A percentile compares a stretch with the other conserved stretches of the same genome.
Evolutionary conservation across 2,113 vertebrate species (phyloP).

Genomic region (Sorex araneus): DNA sequence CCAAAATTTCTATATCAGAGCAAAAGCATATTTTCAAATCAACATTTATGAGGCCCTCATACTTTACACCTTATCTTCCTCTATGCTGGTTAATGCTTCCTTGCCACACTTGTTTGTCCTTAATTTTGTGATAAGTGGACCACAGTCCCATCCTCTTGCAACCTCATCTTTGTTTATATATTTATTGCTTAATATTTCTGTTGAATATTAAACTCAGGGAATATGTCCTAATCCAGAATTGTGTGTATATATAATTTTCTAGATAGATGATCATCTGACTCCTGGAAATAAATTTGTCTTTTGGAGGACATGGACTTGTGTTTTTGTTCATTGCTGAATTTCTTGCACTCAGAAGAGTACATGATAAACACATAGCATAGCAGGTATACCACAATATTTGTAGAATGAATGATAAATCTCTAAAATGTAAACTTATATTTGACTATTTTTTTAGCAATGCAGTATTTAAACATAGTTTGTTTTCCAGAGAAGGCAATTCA

Average conservation of each 20-base stretch:
- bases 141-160: neutral
- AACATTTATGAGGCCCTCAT: neutral
- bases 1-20: neutral
- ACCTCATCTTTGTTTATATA: neutral
- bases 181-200: neutral
- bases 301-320: neutral
- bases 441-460: neutral
- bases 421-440: slow-evolving; percentile 12
- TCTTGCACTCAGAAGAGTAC: neutral
- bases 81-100: neutral
- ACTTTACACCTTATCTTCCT: neutral
- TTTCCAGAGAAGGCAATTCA: slow-evolving; percentile 7
- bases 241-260: neutral
- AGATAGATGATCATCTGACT: neutral
- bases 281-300: neutral
- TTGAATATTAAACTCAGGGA: neutral
- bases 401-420: neutral
- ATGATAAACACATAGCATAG: neutral
- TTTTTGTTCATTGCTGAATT: neutral
- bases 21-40: neutral
- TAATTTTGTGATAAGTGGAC: neutral
- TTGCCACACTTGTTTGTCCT: neutral
- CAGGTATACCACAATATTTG: neutral
- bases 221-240: neutral
- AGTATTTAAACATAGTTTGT: neutral